Base-by-base conservation (phyloP, 2,888 invertebrate genomes). In the Xestia rhomboidea region DNA sequence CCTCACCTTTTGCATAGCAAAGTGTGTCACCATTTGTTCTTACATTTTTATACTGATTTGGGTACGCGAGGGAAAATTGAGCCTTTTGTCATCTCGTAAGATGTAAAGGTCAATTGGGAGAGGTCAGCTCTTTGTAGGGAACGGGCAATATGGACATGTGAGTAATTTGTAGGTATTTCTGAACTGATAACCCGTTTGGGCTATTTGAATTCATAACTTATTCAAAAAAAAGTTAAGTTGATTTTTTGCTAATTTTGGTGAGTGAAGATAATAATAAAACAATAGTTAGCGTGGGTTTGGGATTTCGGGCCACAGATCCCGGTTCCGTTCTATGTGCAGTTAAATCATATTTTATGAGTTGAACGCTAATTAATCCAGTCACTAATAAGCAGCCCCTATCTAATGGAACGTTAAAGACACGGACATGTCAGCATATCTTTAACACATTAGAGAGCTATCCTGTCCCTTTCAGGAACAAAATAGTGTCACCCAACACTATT, bases 41-140 rank as follows among this genome's bases (percentile, higher is more conserved):
- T 66, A 85, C 73, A 84, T 85, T 87, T 87, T 86, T 87, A 84
- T 84, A 76, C 69, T 78, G 82, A 87, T 87, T 82, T 73, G 70
- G 83, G 76, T 82, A 46, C 51, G 79, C 51, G 71, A 63, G 60
- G 72, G 75, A 51, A 70, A 76, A 79, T 73, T 82, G 85, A 85
- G 82, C 67, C 70, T 64, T 67, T 82, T 85, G 73, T 85, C 82
- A 71, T 68, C 54, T 73, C 41, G 46, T 54, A 73, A 74, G 79
- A 70, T 60, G 63, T 73, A 54, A 78, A 75, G 85, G 82, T 85
- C 82, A 74, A 68, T 68, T 64, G 81, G 49, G 54, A 73, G 54
- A 71, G 84, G 81, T 77, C 73, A 76, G 54, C 44, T 46, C 15
- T 76, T 75, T 54, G n/a, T 24, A 49, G 30, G 67, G 44, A 30